These are phyloP conservation scores for Paratilapia polleni DNA, from an alignment of 2,113 vertebrate species.

Conservation along the genomic window DNA sequence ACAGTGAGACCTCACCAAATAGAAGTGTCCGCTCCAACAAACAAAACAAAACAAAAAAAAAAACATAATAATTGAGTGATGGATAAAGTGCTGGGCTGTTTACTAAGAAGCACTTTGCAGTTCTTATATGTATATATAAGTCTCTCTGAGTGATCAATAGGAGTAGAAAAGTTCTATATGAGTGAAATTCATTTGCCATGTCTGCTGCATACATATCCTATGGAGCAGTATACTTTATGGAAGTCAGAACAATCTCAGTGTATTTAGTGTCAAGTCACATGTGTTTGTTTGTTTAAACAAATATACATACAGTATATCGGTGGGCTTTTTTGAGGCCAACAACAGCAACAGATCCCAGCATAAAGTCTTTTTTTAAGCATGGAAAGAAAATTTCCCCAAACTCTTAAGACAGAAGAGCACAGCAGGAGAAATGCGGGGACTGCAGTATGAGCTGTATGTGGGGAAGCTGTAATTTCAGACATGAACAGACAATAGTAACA, in stretches of 20 bases:
- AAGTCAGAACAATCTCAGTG: background rate
- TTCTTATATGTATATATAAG: background rate
- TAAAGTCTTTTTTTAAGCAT: background rate
- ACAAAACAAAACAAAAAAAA: background rate
- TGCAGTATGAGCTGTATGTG: background rate
- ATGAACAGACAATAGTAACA: constrained; percentile 18
- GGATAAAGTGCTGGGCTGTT: background rate
- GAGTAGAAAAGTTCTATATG: background rate
- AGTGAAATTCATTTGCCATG: background rate
- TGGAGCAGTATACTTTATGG: background rate
- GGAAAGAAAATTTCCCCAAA: background rate
- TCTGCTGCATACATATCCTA: background rate
- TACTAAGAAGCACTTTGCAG: background rate
- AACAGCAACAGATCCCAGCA: constrained; percentile 1
- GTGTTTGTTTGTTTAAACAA: constrained; percentile 6
- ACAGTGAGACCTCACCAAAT: background rate
- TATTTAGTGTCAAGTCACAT: background rate
- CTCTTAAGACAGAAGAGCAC: background rate
- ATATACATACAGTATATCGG: background rate
- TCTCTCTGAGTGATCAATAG: background rate
- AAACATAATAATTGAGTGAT: background rate
- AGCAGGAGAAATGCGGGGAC: background rate
- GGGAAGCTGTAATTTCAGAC: background rate
- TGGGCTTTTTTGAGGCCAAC: background rate
- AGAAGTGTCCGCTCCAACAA: background rate